Percentiles rank a stretch among this genome's conserved stretches.
Conservation (phyloP, 2,113 vertebrate species). For the Herpetotheres cachinnans region DNA sequence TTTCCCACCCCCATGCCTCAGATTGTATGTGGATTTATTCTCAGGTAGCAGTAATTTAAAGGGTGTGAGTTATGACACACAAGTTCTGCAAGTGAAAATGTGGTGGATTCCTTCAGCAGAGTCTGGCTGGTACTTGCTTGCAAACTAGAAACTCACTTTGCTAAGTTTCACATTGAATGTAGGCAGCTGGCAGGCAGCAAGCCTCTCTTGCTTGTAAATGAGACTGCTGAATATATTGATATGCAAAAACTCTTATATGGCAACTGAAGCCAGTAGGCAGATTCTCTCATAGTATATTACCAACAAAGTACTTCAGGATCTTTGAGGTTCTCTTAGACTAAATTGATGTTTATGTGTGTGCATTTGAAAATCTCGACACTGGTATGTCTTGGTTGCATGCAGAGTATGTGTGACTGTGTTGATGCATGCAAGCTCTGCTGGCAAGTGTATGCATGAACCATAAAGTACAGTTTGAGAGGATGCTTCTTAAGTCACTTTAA, state of each 20-base stretch:
- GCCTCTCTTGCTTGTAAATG: background rate
- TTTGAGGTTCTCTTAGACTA: background rate
- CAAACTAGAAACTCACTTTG: background rate
- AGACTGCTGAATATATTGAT: background rate
- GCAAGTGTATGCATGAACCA: background rate
- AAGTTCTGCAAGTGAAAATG: background rate
- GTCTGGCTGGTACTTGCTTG: background rate
- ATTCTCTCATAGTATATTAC: background rate
- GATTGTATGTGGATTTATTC: background rate
- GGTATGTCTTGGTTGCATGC: background rate
- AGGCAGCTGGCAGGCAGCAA: background rate
- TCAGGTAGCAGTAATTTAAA: background rate
- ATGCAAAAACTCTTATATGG: background rate
- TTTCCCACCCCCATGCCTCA: no score
- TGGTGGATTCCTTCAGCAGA: background rate
- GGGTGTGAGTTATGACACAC: background rate
- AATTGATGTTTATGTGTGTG: accelerated
- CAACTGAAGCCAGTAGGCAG: background rate
- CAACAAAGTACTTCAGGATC: background rate
- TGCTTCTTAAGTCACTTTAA: background rate
- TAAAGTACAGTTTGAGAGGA: background rate
- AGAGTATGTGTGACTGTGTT: background rate
- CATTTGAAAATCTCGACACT: background rate
- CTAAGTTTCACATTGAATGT: background rate
- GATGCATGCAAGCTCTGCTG: background rate